Base-by-base conservation (phyloP, 2,888 invertebrate species). In the Drosophila borborema region DNA sequence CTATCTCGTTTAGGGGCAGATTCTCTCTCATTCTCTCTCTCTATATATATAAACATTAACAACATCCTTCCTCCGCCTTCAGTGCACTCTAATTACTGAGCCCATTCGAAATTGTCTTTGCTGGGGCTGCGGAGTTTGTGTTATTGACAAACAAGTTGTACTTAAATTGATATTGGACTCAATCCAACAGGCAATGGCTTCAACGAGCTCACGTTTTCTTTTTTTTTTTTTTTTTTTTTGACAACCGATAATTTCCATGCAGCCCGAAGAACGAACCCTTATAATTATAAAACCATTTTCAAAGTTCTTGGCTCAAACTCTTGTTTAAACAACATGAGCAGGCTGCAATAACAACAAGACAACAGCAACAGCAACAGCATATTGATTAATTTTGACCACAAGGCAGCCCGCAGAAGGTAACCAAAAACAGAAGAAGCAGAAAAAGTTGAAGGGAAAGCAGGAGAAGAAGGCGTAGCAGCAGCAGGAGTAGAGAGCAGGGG, bases 201-300 rank as follows among this genome's bases (percentile, higher is more conserved):
- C 72, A 76, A 76, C 78, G 76, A 77, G 77, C 67, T 66, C 64
- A 56, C 59, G 62, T 54, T 54, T 23, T 23, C 20, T 20, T 20
- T 20, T 20, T 28, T 23, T 67, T 54, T 54, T 23, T 23, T 2
- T 20, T 20, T 20, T 20, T 28, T 23, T 67, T 48, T 78, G 77
- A 61, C 75, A 86, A 82, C 84, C 89, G 72, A 86, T 81, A 82
- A 86, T 86, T 86, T 89, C 49, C 82, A 81, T 73, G 73, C 81
- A 76, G 76, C 74, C 80, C 71, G 84, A 80, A 68, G 62, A 74
- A 23, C 82, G 82, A 82, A 82, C 81, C 86, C 86, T 84, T 86
- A 81, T 86, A 84, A 86, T 86, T 86, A 86, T 86, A 86, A 89
- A 84, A 69, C 76, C 86, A 81, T 89, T 88, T 86, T 63, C 40